Evolutionary conservation across 2,888 invertebrate species (phyloP), one percentile per base, ranked within the genome.

Genomic region (Campaea margaritaria): DNA sequence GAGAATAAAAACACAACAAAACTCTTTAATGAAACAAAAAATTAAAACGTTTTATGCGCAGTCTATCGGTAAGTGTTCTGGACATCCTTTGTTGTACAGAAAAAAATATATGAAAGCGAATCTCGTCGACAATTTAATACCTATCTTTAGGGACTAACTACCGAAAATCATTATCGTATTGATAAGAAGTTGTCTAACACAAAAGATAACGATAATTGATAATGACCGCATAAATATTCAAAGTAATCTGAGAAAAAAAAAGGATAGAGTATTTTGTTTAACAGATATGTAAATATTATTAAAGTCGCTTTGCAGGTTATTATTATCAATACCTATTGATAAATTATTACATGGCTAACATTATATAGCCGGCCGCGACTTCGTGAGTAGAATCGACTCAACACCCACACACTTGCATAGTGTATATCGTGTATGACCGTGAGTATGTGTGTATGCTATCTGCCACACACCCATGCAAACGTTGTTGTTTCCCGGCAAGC

Each of bases 261-360:
- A 34, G 9, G 10, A 34, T n/a, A 36, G 7, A 9, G 8, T 36
- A 11, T 36, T 36, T 12, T n/a, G 12, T n/a, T 12, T 12, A 36
- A 12, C 3, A 10, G 49, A 53, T 46, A 45, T 36, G 10, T 46
- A 58, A 51, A 51, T 46, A 49, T 48, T 55, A 58, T 49, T 64
- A 55, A 58, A 51, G 49, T 43, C 41, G 44, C 14, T 31, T 58
- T 65, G 56, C 62, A 49, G 61, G 61, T 62, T 65, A 63, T 56
- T 63, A 62, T 68, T 57, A 54, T 59, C 31, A 36, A 1, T 9
- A 5, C 9, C 3, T 7, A 21, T n/a, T n/a, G n/a, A n/a, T n/a
- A n/a, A n/a, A n/a, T 27, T 5, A 27, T 27, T 27, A 27, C 54
- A 48, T 57, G 34, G 43, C 57, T 57, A 56, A 50, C 61, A 54